Evolutionary conservation across 2,797 vertebrate genomes (phyloP).

Genomic region (Lepilemur septentrionalis): DNA sequence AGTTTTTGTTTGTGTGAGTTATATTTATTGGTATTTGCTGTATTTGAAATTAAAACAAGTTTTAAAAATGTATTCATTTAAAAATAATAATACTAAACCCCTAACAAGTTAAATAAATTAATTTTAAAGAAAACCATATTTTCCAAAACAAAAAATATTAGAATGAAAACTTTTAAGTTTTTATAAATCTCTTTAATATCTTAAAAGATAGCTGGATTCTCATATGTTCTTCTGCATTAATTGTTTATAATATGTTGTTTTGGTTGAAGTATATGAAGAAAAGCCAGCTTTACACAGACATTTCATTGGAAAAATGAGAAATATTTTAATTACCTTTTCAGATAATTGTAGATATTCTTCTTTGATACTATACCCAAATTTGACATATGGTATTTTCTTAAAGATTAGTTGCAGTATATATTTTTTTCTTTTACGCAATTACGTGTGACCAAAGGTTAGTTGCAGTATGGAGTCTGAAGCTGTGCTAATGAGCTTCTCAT

Average conservation of each 20-base stretch:
- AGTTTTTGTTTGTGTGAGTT: neutral
- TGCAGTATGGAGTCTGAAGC: neutral
- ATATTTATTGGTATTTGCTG: neutral
- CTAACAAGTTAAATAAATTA: neutral
- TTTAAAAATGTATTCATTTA: neutral
- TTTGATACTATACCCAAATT: conserved; percentile 4
- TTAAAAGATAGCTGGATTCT: neutral
- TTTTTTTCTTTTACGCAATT: no score
- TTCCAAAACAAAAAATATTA: neutral
- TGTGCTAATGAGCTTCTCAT: neutral
- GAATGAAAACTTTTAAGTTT: neutral
- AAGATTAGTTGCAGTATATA: neutral
- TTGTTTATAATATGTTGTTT: neutral
- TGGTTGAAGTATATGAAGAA: neutral
- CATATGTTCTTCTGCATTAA: neutral
- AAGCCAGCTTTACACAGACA: neutral
- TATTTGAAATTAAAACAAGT: neutral
- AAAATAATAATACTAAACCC: neutral
- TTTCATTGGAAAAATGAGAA: neutral
- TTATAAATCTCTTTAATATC: neutral
- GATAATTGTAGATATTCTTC: neutral
- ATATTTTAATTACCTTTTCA: conserved; percentile 16
- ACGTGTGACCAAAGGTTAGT: neutral
- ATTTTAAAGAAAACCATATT: neutral
- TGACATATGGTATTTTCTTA: conserved; percentile 1